These are phyloP conservation scores for rabbit (Oryctolagus cuniculus) DNA, from an alignment of 2,113 vertebrate genomes.

Conservation along the genomic window mOryCun1.1 NC_091446.1:233501-234000, in stretches of 20 bases:
- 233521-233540: neutral
- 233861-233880: neutral
- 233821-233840: neutral
- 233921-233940: neutral
- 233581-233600: neutral
- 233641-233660: neutral
- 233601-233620: neutral
- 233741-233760: neutral
- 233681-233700: too few species aligned
- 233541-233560: neutral
- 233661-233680: neutral
- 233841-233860: neutral
- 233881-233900: neutral
- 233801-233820: neutral
- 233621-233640: neutral
- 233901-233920: neutral
- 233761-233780: neutral
- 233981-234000: neutral
- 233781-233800: neutral
- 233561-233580: neutral
- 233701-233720: too few species aligned
- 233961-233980: neutral
- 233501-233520: neutral
- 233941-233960: neutral
- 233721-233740: neutral